phyloP scores from a whole-genome alignment of 2,113 vertebrate species.

The Tachysurus vachellii region DNA sequence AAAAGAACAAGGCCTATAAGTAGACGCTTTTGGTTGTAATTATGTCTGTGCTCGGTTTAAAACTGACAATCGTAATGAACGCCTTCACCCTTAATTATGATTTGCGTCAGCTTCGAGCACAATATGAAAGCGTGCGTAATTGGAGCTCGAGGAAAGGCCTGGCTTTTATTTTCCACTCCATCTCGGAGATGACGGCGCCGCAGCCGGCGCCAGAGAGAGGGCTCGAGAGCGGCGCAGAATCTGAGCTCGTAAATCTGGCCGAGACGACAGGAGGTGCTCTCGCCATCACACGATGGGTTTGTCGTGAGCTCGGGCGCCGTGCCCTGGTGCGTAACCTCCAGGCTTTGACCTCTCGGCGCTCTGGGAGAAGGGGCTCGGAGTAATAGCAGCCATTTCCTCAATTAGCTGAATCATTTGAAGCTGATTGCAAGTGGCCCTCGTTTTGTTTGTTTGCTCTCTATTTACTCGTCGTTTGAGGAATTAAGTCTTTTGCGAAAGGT shows the following conservation, averaged over 20 bases:
- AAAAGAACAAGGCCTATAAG: constrained; percentile 37
- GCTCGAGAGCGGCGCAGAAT: too few species aligned
- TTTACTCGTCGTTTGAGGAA: constrained; percentile 58
- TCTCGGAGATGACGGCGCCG: constrained; percentile 40
- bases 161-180: constrained; percentile 50
- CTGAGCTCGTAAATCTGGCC: constrained; percentile 19
- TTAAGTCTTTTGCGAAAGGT: constrained; percentile 37
- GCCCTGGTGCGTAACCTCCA: not conserved
- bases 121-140: constrained; percentile 70
- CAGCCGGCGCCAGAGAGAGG: constrained; percentile 24
- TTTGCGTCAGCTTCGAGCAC: constrained; percentile 66
- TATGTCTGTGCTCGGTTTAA: constrained; percentile 64
- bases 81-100: constrained; percentile 75
- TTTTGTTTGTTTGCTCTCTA: constrained; percentile 63
- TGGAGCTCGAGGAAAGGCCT: constrained; percentile 60
- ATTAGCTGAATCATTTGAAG: constrained; percentile 67
- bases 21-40: constrained; percentile 60
- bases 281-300: constrained; percentile 28
- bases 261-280: not conserved
- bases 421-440: constrained; percentile 56
- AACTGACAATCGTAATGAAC: constrained; percentile 74
- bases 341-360: constrained; percentile 59
- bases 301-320: constrained; percentile 2
- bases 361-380: constrained; percentile 34
- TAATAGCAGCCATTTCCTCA: constrained; percentile 70